Percentiles rank a stretch among this genome's conserved stretches.
Conservation (phyloP, 2,113 vertebrate species). For the Ramphastos sulfuratus region DNA sequence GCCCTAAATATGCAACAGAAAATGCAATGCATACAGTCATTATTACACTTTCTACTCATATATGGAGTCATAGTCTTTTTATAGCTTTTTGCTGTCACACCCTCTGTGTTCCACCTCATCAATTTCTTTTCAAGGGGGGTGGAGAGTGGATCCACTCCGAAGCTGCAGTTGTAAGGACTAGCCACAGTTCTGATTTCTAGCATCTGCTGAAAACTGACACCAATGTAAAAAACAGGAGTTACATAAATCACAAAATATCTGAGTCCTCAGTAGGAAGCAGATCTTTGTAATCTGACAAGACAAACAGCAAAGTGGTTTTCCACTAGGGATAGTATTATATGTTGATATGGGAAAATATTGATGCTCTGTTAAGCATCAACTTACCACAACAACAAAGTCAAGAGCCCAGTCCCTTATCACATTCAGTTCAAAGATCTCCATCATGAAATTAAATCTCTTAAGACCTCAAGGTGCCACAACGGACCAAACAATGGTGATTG, state of each 20-base stretch:
- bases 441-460: not conserved
- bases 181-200: not conserved
- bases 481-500: not conserved
- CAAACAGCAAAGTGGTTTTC: not conserved
- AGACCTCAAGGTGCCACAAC: not conserved
- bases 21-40: not conserved
- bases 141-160: not conserved
- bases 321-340: not conserved
- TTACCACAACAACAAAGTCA: not conserved
- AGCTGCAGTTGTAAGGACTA: not conserved
- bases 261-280: not conserved
- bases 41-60: not conserved
- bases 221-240: not conserved
- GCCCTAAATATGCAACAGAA: not conserved
- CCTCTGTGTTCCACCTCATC: not conserved
- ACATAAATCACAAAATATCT: not conserved
- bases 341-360: not conserved
- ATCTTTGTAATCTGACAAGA: not conserved
- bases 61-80: not conserved
- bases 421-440: not conserved
- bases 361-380: not conserved
- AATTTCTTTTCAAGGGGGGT: not conserved
- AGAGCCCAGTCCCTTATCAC: not conserved
- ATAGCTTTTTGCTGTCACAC: not conserved
- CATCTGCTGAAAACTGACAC: not conserved